A percentile compares a stretch with the other conserved stretches of the same genome.
phyloP scores from a whole-genome alignment of 1,140 invertebrate genomes.

The Drosophila dunni region DNA sequence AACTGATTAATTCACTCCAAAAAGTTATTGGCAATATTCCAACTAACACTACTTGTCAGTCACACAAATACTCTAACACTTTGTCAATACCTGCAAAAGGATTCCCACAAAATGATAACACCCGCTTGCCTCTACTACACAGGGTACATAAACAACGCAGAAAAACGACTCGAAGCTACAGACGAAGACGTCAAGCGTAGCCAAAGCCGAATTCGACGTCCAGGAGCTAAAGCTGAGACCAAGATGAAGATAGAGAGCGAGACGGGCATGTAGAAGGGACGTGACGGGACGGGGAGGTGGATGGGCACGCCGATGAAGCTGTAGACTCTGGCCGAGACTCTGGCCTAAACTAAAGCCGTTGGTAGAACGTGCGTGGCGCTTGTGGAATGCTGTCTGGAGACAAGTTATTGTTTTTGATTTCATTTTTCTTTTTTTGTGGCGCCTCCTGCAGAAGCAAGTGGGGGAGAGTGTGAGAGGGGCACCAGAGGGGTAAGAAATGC shows the following conservation, averaged over 20 bases:
- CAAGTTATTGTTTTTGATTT: conserved; percentile 83
- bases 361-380: conserved; percentile 71
- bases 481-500: conserved; percentile 2
- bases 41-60: too few relatives aligned
- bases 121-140: not conserved
- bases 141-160: not conserved
- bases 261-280: not conserved
- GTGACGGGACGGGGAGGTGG: too few relatives aligned
- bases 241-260: conserved; percentile 1
- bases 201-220: conserved; percentile 37
- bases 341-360: conserved; percentile 14
- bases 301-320: not conserved
- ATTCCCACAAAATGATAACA: not conserved
- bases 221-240: not conserved
- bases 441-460: conserved; percentile 44
- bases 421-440: conserved; percentile 72
- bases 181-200: conserved; percentile 77
- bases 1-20: too few relatives aligned
- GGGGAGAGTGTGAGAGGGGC: conserved; percentile 29
- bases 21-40: too few relatives aligned
- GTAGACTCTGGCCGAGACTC: not conserved
- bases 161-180: conserved; percentile 33
- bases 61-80: too few relatives aligned
- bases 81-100: not conserved
- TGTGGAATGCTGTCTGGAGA: conserved; percentile 81